phyloP scores from a whole-genome alignment of 2,113 vertebrate genomes.

The Beaufortia kweichowensis region DNA sequence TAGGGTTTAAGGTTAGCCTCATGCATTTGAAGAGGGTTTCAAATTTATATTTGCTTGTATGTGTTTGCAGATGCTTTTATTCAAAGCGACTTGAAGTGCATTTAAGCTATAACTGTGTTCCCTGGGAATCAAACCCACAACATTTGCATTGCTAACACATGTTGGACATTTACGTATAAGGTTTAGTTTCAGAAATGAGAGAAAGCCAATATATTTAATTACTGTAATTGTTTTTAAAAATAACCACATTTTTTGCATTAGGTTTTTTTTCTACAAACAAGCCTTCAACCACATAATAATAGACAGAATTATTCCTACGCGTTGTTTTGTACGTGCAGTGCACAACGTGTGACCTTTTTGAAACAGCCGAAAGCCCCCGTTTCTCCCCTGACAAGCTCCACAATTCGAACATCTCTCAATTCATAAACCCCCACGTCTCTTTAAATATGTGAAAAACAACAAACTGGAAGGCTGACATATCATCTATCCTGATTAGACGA shows the following conservation, averaged over 20 bases:
- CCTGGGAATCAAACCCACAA: too few relatives aligned
- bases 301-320: slow-evolving; percentile 49
- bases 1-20: too few relatives aligned
- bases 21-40: too few relatives aligned
- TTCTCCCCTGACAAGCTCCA: slow-evolving; percentile 61
- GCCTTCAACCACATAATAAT: slow-evolving; percentile 4
- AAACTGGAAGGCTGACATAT: slow-evolving; percentile 74
- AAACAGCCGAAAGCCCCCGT: slow-evolving; percentile 58
- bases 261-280: neutral
- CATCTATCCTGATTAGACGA: slow-evolving; percentile 81
- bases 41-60: too few relatives aligned
- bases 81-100: too few relatives aligned
- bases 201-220: too few relatives aligned
- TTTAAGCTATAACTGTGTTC: too few relatives aligned
- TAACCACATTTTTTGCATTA: neutral
- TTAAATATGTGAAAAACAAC: slow-evolving; percentile 68
- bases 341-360: slow-evolving; percentile 34
- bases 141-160: too few relatives aligned
- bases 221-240: too few relatives aligned
- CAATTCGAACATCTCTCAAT: slow-evolving; percentile 60
- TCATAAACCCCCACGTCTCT: slow-evolving; percentile 62
- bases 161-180: too few relatives aligned
- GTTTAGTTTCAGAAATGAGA: neutral
- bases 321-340: neutral
- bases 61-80: too few relatives aligned